Percentiles rank a stretch among this genome's conserved stretches.
These are phyloP conservation scores for Meganola albula DNA, from an alignment of 2,888 invertebrate species.

Conservation along the genomic window DNA sequence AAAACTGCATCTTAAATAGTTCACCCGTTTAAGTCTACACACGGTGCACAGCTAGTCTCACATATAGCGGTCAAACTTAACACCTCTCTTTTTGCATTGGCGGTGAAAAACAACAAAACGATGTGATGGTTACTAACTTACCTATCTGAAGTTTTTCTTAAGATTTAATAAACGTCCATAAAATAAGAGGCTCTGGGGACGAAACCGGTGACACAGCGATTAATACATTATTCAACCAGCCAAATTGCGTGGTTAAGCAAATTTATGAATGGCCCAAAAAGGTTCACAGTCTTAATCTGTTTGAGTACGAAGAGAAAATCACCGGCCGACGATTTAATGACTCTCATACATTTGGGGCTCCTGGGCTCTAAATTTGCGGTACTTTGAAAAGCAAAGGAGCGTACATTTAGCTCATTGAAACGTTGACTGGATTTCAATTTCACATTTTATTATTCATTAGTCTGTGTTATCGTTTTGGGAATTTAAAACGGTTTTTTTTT, in stretches of 20 bases:
- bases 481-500: too few relatives aligned
- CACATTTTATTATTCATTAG: conserved; percentile 8
- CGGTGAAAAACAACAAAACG: too few relatives aligned
- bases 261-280: conserved; percentile 26
- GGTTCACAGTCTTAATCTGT: conserved; percentile 24
- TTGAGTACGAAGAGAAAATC: conserved; percentile 26
- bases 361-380: conserved; percentile 16
- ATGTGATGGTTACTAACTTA: too few relatives aligned
- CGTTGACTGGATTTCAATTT: conserved; percentile 14
- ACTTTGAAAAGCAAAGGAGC: conserved; percentile 20
- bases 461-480: background rate
- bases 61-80: too few relatives aligned
- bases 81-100: too few relatives aligned
- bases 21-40: too few relatives aligned
- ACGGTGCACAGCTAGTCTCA: too few relatives aligned
- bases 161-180: too few relatives aligned
- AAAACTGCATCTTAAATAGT: too few relatives aligned
- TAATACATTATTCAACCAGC: conserved; percentile 22
- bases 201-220: conserved; percentile 9
- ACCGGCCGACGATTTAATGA: conserved; percentile 21
- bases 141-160: too few relatives aligned
- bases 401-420: conserved; percentile 8
- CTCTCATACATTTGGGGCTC: conserved; percentile 17
- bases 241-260: conserved; percentile 25
- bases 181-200: background rate